These are phyloP conservation scores for Vesta saturnalis DNA, from an alignment of 2,888 invertebrate genomes.

Conservation along the genomic window DNA sequence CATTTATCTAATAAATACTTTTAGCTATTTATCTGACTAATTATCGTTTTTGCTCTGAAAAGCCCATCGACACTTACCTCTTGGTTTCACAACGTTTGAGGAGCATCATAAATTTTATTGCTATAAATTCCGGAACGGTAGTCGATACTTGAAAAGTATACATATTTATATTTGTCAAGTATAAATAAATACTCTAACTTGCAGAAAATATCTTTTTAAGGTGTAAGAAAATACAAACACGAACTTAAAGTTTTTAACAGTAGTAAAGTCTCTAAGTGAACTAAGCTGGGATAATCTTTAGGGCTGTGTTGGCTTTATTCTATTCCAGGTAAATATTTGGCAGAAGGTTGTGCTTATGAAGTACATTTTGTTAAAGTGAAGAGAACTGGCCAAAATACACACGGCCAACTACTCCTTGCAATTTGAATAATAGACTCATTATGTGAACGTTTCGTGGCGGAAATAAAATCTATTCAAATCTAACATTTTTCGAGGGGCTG, in stretches of 20 bases:
- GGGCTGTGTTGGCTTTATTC: slow-evolving; percentile 37
- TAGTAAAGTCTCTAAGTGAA: slow-evolving; percentile 42
- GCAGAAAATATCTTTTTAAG: slow-evolving; percentile 28
- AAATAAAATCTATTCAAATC: slow-evolving; percentile 58
- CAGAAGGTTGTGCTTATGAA: slow-evolving; percentile 35
- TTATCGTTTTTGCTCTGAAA: too few relatives aligned
- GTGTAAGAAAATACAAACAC: slow-evolving; percentile 33
- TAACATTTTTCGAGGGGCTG: slow-evolving; percentile 40
- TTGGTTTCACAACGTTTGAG: too few relatives aligned
- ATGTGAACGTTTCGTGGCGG: slow-evolving; percentile 59
- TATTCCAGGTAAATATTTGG: slow-evolving; percentile 46
- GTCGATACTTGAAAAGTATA: background rate
- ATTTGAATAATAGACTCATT: slow-evolving; percentile 58
- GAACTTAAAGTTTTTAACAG: slow-evolving; percentile 31
- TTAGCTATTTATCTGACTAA: too few relatives aligned
- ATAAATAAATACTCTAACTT: slow-evolving; percentile 13
- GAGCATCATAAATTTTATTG: too few relatives aligned
- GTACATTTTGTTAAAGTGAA: slow-evolving; percentile 34
- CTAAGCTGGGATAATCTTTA: slow-evolving; percentile 48
- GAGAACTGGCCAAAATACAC: slow-evolving; percentile 32
- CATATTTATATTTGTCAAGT: background rate
- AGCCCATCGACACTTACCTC: too few relatives aligned
- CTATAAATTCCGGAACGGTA: too few relatives aligned
- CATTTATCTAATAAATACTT: too few relatives aligned
- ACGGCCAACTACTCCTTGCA: slow-evolving; percentile 45